phyloP scores from a whole-genome alignment of 2,797 vertebrate genomes.

The Heterohyrax brucei region DNA sequence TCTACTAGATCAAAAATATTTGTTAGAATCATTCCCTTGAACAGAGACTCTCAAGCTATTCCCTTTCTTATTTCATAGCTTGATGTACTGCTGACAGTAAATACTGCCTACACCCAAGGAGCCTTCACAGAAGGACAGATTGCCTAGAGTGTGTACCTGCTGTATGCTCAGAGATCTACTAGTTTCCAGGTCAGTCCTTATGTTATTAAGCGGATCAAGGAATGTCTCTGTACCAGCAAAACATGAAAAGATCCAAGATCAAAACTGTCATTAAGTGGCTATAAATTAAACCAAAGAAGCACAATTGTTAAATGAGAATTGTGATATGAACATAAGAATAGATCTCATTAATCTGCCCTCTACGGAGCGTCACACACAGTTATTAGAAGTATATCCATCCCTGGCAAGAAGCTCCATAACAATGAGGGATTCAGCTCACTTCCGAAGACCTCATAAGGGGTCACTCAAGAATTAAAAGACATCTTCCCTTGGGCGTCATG shows the following conservation, averaged over 20 bases:
- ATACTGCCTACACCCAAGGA: slow-evolving; percentile 18
- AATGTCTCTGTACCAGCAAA: slow-evolving; percentile 14
- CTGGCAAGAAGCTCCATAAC: slow-evolving; percentile 35
- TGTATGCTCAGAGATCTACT: not conserved
- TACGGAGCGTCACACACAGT: slow-evolving; percentile 9
- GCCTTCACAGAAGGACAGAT: not conserved
- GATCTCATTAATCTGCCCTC: slow-evolving; percentile 66
- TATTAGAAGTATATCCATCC: slow-evolving; percentile 43
- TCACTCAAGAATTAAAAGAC: not conserved
- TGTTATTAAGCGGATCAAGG: not conserved
- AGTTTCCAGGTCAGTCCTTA: not conserved
- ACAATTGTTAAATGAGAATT: slow-evolving; percentile 56
- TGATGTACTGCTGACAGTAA: slow-evolving; percentile 25
- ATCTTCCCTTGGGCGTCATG: not conserved
- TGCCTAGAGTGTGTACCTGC: not conserved
- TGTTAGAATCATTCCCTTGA: not conserved
- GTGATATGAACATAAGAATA: slow-evolving; percentile 59
- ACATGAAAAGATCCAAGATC: slow-evolving; percentile 42
- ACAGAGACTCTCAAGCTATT: slow-evolving; percentile 25
- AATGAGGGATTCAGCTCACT: slow-evolving; percentile 52
- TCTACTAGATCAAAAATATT: slow-evolving; percentile 51
- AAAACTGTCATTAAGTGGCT: slow-evolving; percentile 38
- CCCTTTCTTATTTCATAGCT: slow-evolving; percentile 41
- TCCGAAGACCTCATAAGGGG: not conserved
- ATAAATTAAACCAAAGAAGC: slow-evolving; percentile 59